Evolutionary conservation across 64 coral and sea anemone species (phyloP), one percentile per base, ranked within the genome.

Genomic region (Stylophora pistillata): DNA sequence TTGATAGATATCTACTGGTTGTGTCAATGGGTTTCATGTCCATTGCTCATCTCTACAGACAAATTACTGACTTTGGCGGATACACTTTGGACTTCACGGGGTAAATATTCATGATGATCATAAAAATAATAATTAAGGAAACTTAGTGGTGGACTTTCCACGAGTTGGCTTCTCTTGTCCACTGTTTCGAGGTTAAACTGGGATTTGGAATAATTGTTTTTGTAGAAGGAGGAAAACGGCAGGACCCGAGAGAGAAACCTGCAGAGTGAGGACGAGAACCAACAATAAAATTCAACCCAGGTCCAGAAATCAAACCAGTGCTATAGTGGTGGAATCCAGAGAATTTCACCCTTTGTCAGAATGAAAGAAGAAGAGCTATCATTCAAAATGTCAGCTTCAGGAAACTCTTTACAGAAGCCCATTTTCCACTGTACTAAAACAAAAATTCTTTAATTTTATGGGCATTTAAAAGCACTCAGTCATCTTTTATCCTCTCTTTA

Each of bases 71-170:
- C 72, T 96, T 93, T 88, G 95, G 95, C 26, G 86, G 87, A 12
- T 93, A 96, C n/a, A 90, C 73, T 60, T 57, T 96, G 3, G 95
- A 96, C 90, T 96, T 70, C 56, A 93, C 95, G 33, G 95, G 91
- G 95, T 96, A 86, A 61, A 55, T 6, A 13, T 15, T 61, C 34
- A 15, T 61, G 16, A 70, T 27, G 9, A 17, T 85, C 18, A 26
- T 53, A 70, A 20, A 4, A 53, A 53, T 28, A 17, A 23, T 4
- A 0, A 13, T 37, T 17, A 9, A 12, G 2, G 9, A 16, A 55
- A 53, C 17, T 27, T 1, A 21, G 20, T 21, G 0, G 10, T 5
- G 20, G 21, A 66, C 18, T 3, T 66, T n/a, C 1, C 63, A n/a
- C 0, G 17, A n/a, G 10, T 0, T n/a, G 10, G 60, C 60, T 63